Percentiles rank a stretch among this genome's conserved stretches.
These are phyloP conservation scores for Neolamprologus devosi DNA, from an alignment of 2,113 vertebrate genomes.

Conservation along the genomic window DNA sequence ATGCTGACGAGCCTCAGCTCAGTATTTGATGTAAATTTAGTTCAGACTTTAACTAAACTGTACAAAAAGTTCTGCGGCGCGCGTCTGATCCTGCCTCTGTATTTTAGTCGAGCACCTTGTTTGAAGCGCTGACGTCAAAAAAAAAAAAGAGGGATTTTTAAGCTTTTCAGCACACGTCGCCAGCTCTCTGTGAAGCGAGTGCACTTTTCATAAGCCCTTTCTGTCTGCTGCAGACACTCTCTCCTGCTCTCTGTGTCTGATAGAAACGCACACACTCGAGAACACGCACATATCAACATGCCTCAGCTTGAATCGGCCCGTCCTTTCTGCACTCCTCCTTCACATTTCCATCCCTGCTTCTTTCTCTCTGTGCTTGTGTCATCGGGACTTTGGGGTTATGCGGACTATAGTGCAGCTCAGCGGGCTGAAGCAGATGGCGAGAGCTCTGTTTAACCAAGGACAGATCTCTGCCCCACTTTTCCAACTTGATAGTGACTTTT, in stretches of 20 bases:
- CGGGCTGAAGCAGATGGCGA: conserved; percentile 37
- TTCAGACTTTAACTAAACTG: neutral
- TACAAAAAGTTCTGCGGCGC: neutral
- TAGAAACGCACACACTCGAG: neutral
- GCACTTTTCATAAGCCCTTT: conserved; percentile 26
- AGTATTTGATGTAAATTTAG: neutral
- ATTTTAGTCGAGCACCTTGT: neutral
- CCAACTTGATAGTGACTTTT: neutral
- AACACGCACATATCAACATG: conserved; percentile 38
- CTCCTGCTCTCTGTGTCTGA: neutral
- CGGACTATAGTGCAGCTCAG: neutral
- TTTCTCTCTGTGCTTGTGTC: neutral
- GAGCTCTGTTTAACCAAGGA: conserved; percentile 1
- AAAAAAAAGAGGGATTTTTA: neutral
- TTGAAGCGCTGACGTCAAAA: neutral
- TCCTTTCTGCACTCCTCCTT: conserved; percentile 16
- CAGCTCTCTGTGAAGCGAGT: neutral
- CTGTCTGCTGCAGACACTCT: conserved; percentile 3
- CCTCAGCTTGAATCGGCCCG: conserved; percentile 51
- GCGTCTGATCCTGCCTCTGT: neutral
- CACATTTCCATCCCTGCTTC: conserved; percentile 6
- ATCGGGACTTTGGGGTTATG: neutral
- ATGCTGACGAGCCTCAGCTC: rapidly evolving
- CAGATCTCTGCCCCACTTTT: conserved; percentile 27
- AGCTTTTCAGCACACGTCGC: neutral